Evolutionary conservation across 1,140 invertebrate genomes (phyloP).

Genomic region (Rhagoletis zephyria): DNA sequence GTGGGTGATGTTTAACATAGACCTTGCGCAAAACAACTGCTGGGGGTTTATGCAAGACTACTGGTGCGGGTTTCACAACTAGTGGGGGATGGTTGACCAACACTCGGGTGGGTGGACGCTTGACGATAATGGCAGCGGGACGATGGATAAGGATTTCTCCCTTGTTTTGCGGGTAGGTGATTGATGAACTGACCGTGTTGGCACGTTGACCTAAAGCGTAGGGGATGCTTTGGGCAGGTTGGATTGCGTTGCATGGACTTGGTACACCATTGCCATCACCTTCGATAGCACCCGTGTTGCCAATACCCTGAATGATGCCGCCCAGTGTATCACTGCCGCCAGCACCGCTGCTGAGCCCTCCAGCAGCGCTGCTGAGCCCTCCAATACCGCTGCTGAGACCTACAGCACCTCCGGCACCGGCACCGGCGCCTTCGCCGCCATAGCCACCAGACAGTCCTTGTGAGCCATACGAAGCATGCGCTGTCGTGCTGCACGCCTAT

Average conservation of each 20-base stretch:
- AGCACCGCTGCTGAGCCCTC: constrained; percentile 3
- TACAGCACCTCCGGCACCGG: neutral
- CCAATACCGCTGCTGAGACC: neutral
- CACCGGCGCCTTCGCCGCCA: constrained; percentile 58
- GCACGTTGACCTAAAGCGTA: constrained; percentile 58
- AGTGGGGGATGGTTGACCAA: constrained; percentile 71
- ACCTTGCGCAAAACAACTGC: constrained; percentile 72
- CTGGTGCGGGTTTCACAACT: constrained; percentile 71
- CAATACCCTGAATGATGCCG: constrained; percentile 49
- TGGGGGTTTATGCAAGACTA: constrained; percentile 72
- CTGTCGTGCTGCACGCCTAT: constrained; percentile 62
- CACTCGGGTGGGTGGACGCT: constrained; percentile 70
- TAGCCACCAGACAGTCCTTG: constrained; percentile 27
- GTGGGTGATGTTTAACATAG: constrained; percentile 70
- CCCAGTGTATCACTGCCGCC: neutral
- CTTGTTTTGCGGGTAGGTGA: constrained; percentile 71
- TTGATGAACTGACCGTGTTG: constrained; percentile 69
- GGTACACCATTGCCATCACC: constrained; percentile 56
- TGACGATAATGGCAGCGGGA: constrained; percentile 71
- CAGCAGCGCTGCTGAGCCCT: neutral
- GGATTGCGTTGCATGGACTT: constrained; percentile 53
- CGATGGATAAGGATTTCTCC: constrained; percentile 72
- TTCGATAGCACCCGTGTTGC: constrained; percentile 43
- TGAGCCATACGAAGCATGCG: constrained; percentile 18
- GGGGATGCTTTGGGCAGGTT: constrained; percentile 26